Evolutionary conservation across 2,888 invertebrate genomes (phyloP).

Genomic region (Belgica antarctica): DNA sequence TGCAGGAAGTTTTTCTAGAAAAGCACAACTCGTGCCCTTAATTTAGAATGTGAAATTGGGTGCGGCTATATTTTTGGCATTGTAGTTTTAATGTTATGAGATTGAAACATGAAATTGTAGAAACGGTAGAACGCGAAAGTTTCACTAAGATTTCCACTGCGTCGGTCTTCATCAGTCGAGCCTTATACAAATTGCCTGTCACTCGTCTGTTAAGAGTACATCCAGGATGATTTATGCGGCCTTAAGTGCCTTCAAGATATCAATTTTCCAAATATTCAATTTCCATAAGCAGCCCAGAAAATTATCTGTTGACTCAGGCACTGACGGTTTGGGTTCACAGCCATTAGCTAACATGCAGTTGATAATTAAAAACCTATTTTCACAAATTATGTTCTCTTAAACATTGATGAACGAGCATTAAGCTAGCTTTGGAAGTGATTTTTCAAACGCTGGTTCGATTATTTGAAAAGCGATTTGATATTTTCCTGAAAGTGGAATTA

Average conservation of each 20-base stretch:
- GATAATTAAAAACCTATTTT: no score
- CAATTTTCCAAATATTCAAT: neutral
- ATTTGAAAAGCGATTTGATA: no score
- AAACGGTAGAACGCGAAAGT: slow-evolving; percentile 5
- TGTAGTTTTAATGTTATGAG: slow-evolving; percentile 20
- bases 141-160: neutral
- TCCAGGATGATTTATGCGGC: slow-evolving; percentile 6
- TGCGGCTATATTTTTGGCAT: slow-evolving; percentile 14
- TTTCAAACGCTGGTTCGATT: no score
- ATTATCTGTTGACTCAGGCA: no score
- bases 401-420: no score
- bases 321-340: neutral
- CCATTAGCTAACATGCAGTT: no score
- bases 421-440: no score
- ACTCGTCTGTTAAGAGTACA: slow-evolving; percentile 5
- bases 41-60: slow-evolving; percentile 12
- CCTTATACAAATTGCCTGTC: slow-evolving; percentile 37
- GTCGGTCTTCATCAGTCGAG: neutral
- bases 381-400: no score
- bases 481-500: no score
- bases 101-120: neutral
- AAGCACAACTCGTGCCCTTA: slow-evolving; percentile 28
- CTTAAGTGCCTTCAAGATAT: neutral
- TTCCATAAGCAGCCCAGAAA: neutral
- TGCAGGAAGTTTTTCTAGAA: slow-evolving; percentile 14